phyloP scores from a whole-genome alignment of 2,113 vertebrate genomes.

The Rana temporaria region DNA sequence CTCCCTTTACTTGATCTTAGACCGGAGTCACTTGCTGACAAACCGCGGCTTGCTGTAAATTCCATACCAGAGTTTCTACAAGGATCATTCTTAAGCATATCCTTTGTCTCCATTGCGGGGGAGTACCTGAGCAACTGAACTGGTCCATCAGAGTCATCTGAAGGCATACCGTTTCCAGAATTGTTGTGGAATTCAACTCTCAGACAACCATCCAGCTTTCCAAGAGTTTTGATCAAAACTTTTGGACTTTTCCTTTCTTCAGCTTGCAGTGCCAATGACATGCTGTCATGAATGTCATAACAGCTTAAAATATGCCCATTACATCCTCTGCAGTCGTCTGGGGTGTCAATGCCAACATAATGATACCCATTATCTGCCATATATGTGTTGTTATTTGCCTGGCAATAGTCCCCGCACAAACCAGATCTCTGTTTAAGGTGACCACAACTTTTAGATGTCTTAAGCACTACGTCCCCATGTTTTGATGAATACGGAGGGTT shows the following conservation, averaged over 20 bases:
- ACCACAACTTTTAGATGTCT: constrained; percentile 69
- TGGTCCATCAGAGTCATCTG: constrained; percentile 75
- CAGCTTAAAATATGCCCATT: constrained; percentile 76
- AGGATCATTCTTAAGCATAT: constrained; percentile 65
- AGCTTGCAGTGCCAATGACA: constrained; percentile 63
- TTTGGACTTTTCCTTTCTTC: constrained; percentile 86
- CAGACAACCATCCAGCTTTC: constrained; percentile 84
- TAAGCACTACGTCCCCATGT: constrained; percentile 77
- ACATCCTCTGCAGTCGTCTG: constrained; percentile 66
- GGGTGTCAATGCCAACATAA: constrained; percentile 70
- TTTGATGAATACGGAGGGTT: constrained; percentile 82
- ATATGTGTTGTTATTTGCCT: constrained; percentile 59
- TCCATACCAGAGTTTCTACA: constrained; percentile 68
- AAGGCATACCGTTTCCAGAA: constrained; percentile 63
- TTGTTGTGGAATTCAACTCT: constrained; percentile 92
- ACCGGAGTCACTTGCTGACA: constrained; percentile 74
- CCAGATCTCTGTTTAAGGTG: constrained; percentile 71
- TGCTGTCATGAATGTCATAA: constrained; percentile 66
- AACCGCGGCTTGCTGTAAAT: constrained; percentile 67
- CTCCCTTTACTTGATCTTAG: constrained; percentile 91
- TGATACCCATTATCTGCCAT: constrained; percentile 74
- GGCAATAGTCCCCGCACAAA: constrained; percentile 66
- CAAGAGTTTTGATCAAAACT: constrained; percentile 91
- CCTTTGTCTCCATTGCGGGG: constrained; percentile 74
- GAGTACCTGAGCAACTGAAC: constrained; percentile 93